Evolutionary conservation across 2,113 vertebrate genomes (phyloP).

Genomic region (Urocitellus parryii): DNA sequence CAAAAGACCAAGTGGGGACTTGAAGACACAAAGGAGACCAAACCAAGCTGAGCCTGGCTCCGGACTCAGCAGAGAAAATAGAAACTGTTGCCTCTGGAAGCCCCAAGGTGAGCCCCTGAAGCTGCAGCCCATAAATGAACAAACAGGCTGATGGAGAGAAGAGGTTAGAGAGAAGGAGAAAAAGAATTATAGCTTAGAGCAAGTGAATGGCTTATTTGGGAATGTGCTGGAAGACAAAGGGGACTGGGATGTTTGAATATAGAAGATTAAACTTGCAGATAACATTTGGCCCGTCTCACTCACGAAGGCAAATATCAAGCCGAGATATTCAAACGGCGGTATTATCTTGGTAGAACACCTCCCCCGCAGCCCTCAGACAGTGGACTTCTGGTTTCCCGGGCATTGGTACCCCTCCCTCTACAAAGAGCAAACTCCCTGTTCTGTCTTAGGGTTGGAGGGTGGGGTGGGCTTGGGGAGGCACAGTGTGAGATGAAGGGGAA

Average conservation of each 20-base stretch:
- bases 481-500: neutral
- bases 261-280: conserved; percentile 87
- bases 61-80: conserved; percentile 17
- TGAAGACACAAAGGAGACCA: neutral
- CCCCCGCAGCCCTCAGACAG: neutral
- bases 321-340: conserved; percentile 82
- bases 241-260: conserved; percentile 78
- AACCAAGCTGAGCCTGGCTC: neutral
- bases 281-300: conserved; percentile 85
- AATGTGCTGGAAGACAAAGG: conserved; percentile 80
- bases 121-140: neutral
- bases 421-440: neutral
- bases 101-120: neutral
- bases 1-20: neutral
- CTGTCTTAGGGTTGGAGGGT: neutral
- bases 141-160: neutral
- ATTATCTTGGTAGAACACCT: conserved; percentile 75
- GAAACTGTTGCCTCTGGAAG: neutral
- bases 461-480: too few relatives aligned
- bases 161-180: conserved; percentile 46
- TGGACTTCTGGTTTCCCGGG: conserved; percentile 61
- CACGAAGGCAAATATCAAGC: conserved; percentile 83
- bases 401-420: neutral
- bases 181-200: conserved; percentile 75
- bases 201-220: conserved; percentile 77